A percentile compares a stretch with the other conserved stretches of the same genome.
Conservation (phyloP, 2,888 invertebrate genomes). For the Metellina segmentata region DNA sequence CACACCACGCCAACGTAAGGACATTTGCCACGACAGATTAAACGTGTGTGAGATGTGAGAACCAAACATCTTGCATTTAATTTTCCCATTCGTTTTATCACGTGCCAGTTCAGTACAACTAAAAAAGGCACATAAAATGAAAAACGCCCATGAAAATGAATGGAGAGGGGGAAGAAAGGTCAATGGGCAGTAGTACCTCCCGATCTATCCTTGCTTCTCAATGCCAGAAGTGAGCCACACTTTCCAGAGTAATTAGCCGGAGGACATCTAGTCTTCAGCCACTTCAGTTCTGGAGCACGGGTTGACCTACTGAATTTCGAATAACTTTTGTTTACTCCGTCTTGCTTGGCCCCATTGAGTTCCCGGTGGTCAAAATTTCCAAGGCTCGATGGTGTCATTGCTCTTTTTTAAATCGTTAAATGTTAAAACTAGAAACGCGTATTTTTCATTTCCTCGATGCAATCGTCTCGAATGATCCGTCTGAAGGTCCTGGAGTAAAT, state of each 20-base stretch:
- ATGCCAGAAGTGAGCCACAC: slow-evolving; percentile 58
- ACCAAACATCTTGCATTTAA: too few species aligned
- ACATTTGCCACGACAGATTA: too few species aligned
- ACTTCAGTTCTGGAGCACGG: slow-evolving; percentile 42
- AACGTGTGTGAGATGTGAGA: too few species aligned
- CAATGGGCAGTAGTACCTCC: slow-evolving; percentile 39
- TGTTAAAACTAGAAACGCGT: neutral
- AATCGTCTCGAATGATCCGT: neutral
- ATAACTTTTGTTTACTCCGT: neutral
- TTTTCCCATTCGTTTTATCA: too few species aligned
- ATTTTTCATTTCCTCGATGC: neutral
- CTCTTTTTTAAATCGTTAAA: neutral
- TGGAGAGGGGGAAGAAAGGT: slow-evolving; percentile 13
- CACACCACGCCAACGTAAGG: too few species aligned
- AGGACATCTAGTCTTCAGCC: slow-evolving; percentile 36
- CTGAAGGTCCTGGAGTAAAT: neutral
- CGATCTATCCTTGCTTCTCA: slow-evolving; percentile 48
- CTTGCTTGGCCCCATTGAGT: neutral
- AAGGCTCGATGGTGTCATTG: slow-evolving; percentile 63
- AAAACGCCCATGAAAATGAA: slow-evolving; percentile 6
- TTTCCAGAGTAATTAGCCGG: slow-evolving; percentile 46
- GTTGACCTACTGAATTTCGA: slow-evolving; percentile 62
- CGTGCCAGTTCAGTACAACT: too few species aligned
- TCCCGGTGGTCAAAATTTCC: slow-evolving; percentile 29
- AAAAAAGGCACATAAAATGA: neutral